Evolutionary conservation across 2,113 vertebrate genomes (phyloP).

Genomic region (Centropristis striata): DNA sequence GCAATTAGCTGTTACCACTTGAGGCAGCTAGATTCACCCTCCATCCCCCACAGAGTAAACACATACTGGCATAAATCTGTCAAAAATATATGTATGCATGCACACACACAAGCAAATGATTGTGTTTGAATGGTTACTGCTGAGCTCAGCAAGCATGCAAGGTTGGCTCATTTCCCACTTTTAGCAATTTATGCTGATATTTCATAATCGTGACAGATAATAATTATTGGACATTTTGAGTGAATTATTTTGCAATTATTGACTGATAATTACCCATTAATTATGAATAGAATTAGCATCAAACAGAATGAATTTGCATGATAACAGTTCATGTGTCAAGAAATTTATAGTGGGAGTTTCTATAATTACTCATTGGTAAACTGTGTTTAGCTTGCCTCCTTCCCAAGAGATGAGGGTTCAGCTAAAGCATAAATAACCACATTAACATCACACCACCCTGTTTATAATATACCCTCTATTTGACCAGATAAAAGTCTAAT

Average conservation of each 20-base stretch:
- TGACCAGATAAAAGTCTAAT: too few species aligned
- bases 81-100: background rate
- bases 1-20: conserved; percentile 27
- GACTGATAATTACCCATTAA: conserved; percentile 12
- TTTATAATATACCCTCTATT: too few species aligned
- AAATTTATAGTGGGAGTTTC: background rate
- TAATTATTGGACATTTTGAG: background rate
- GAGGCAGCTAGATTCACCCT: background rate
- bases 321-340: background rate
- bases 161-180: conserved; percentile 2
- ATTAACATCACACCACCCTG: too few species aligned
- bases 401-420: background rate
- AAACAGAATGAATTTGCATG: background rate
- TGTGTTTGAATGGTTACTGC: conserved; percentile 13
- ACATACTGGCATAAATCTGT: background rate
- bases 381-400: background rate
- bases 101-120: conserved; percentile 9
- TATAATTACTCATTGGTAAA: background rate
- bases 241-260: conserved; percentile 26
- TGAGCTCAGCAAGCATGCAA: conserved; percentile 15
- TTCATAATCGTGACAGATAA: conserved; percentile 8
- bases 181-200: conserved; percentile 14
- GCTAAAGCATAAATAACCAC: too few species aligned
- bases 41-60: background rate
- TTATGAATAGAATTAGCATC: background rate